Evolutionary conservation across 1,140 invertebrate genomes (phyloP).

Genomic region (Neodiprion virginianus): DNA sequence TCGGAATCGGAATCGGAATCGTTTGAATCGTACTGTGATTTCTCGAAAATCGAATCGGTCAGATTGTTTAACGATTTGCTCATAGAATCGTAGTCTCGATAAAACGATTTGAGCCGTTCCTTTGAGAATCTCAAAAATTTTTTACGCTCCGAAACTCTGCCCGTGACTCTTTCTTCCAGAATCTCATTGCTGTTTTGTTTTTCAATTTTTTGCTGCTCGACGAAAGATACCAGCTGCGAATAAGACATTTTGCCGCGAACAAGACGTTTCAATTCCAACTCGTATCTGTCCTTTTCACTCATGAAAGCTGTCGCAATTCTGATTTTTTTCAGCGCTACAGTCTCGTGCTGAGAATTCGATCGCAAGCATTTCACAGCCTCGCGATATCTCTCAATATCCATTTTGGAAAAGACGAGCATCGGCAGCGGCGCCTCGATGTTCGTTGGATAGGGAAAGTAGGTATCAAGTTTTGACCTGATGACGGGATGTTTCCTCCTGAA

Average conservation of each 20-base stretch:
- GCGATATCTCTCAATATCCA: conserved; percentile 41
- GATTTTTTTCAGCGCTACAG: conserved; percentile 18
- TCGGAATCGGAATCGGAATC: too few relatives aligned
- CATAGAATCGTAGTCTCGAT: neutral
- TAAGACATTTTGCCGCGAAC: neutral
- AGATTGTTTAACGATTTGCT: neutral
- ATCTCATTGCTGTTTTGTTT: neutral
- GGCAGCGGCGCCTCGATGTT: conserved; percentile 34
- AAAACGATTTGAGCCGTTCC: neutral
- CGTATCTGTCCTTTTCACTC: conserved; percentile 13
- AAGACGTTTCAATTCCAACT: conserved; percentile 3
- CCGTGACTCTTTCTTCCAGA: neutral
- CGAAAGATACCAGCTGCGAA: neutral
- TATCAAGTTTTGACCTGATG: conserved; percentile 29
- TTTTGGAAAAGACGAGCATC: conserved; percentile 43
- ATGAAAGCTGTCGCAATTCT: conserved; percentile 25
- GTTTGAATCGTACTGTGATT: neutral
- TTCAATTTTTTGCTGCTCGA: neutral
- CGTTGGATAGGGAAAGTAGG: conserved; percentile 46
- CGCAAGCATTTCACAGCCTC: conserved; percentile 39
- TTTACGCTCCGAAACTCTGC: neutral
- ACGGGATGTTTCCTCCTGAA: conserved; percentile 44
- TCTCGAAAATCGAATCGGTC: neutral
- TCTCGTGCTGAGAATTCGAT: conserved; percentile 28
- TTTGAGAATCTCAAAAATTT: neutral